Conservation (phyloP, 2,113 vertebrate genomes). For the Brachyistius frenatus region DNA sequence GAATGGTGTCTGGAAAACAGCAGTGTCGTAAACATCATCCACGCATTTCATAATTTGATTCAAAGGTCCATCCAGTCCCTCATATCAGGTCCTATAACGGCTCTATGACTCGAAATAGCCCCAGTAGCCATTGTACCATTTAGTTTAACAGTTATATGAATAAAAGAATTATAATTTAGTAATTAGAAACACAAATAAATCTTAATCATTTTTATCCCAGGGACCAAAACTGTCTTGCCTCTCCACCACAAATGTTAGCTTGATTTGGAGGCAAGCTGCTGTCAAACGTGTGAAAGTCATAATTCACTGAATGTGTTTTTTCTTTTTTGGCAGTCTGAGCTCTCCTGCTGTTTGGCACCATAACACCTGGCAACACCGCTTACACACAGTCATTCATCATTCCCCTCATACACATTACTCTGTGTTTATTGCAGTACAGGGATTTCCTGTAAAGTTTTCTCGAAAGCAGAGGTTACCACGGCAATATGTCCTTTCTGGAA, state of each 20-base stretch:
- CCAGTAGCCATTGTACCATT: background rate
- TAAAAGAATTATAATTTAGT: background rate
- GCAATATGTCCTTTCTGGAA: background rate
- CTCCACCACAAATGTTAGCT: conserved; percentile 11
- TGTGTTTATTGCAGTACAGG: conserved; percentile 41
- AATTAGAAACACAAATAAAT: background rate
- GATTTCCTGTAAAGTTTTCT: conserved; percentile 52
- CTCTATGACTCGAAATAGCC: background rate
- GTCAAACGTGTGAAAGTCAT: conserved; percentile 43
- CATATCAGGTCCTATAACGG: background rate
- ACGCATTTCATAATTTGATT: background rate
- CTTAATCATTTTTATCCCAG: background rate
- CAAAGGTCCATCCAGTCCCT: background rate
- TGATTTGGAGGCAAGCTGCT: conserved; percentile 8
- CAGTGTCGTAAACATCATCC: background rate
- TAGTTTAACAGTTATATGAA: too few relatives aligned
- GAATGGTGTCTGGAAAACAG: background rate
- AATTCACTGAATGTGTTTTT: conserved; percentile 37
- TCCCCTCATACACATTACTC: conserved; percentile 7
- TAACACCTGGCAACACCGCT: conserved; percentile 70
- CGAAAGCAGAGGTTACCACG: conserved; percentile 37
- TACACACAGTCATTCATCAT: conserved; percentile 54
- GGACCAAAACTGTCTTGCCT: background rate
- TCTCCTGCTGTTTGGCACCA: conserved; percentile 67
- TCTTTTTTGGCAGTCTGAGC: conserved; percentile 21